Evolutionary conservation across 2,797 vertebrate genomes (phyloP).

Genomic region (Pangasius mekongensis): DNA sequence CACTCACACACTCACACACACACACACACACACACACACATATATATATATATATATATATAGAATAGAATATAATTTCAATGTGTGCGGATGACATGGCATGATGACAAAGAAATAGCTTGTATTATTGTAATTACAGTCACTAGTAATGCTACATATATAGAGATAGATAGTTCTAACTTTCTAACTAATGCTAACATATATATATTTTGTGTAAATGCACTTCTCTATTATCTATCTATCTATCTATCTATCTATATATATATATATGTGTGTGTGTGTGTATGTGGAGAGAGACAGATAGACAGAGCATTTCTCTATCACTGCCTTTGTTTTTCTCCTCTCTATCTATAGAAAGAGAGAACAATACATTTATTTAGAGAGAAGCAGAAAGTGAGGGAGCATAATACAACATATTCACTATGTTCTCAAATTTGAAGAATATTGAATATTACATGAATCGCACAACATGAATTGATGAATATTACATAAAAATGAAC

Average conservation of each 20-base stretch:
- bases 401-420: not conserved
- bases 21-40: slow-evolving; percentile 1
- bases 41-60: no score
- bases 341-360: not conserved
- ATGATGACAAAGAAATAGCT: not conserved
- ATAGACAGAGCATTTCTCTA: not conserved
- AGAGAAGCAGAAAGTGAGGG: not conserved
- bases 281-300: not conserved
- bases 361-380: not conserved
- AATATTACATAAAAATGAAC: not conserved
- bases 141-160: not conserved
- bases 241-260: no score
- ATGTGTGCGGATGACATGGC: not conserved
- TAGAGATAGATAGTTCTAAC: not conserved
- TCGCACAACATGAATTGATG: no score
- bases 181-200: no score
- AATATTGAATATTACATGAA: not conserved
- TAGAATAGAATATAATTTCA: no score
- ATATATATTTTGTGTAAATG: no score
- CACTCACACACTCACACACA: slow-evolving; percentile 28
- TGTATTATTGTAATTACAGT: not conserved
- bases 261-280: no score
- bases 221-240: not conserved
- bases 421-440: not conserved
- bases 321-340: no score